A percentile compares a stretch with the other conserved stretches of the same genome.
phyloP scores from a whole-genome alignment of 1,140 invertebrate species.

The Micrasema longulum region DNA sequence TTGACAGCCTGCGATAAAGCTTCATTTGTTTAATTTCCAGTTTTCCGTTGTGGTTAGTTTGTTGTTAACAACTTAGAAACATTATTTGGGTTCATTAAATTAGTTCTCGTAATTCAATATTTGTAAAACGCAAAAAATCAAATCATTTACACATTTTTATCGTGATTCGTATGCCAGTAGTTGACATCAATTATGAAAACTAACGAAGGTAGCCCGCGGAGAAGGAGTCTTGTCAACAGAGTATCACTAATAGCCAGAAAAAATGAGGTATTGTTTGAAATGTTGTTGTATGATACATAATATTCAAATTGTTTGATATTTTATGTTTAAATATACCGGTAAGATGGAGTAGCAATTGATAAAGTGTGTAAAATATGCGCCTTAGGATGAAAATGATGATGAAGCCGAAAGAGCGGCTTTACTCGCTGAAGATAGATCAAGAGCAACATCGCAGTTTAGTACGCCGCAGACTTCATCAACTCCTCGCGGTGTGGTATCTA shows the following conservation, averaged over 20 bases:
- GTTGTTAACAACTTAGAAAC: no score
- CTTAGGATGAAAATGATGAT: constrained; percentile 66
- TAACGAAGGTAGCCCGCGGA: constrained; percentile 19
- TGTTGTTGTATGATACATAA: no score
- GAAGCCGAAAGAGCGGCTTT: constrained; percentile 67
- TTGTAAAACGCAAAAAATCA: no score
- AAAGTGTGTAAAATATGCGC: not conserved
- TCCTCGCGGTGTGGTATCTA: constrained; percentile 52
- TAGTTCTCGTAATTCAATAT: no score
- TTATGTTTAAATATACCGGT: no score
- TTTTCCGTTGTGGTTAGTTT: no score
- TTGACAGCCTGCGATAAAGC: no score
- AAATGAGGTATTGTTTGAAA: constrained; percentile 15
- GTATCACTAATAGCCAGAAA: constrained; percentile 1
- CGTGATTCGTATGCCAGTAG: no score
- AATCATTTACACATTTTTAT: constrained; percentile 1
- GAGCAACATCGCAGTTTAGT: constrained; percentile 56
- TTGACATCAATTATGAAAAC: not conserved
- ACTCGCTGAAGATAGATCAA: constrained; percentile 62
- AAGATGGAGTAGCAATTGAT: no score
- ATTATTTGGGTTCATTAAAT: no score
- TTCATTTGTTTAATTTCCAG: no score
- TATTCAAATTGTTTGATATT: no score
- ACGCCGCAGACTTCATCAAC: constrained; percentile 58
- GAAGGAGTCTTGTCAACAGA: constrained; percentile 35